A percentile compares a stretch with the other conserved stretches of the same genome.
phyloP scores from a whole-genome alignment of 2,113 vertebrate genomes.

The Lophotis ruficrista region DNA sequence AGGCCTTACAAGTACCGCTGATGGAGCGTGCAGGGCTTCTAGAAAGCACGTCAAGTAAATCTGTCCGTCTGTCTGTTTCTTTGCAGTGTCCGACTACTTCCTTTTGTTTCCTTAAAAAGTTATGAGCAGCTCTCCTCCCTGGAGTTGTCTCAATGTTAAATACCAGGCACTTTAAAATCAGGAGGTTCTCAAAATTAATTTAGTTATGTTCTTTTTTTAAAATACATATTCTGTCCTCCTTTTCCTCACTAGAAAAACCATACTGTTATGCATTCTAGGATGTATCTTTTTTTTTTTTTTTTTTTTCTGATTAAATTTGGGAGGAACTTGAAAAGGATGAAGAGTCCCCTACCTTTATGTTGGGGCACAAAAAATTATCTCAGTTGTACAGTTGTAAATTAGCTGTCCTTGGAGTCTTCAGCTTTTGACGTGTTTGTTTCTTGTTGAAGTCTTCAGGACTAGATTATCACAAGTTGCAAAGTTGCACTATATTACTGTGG shows the following conservation, averaged over 20 bases:
- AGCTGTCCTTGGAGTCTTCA: background rate
- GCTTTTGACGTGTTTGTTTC: background rate
- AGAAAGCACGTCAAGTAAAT: background rate
- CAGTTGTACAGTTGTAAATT: background rate
- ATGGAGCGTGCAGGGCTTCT: conserved; percentile 36
- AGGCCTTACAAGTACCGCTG: conserved; percentile 21
- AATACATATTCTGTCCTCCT: background rate
- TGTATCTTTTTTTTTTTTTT: background rate
- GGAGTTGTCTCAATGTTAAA: background rate
- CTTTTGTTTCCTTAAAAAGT: background rate
- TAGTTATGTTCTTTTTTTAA: background rate
- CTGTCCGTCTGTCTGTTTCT: background rate
- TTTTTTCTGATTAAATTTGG: background rate
- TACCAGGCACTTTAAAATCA: background rate
- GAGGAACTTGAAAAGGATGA: background rate
- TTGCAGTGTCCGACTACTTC: background rate
- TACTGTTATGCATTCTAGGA: background rate
- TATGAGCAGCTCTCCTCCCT: background rate
- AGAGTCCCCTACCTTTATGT: background rate
- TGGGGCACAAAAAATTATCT: background rate
- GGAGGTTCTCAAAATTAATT: background rate
- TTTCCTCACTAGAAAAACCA: background rate
- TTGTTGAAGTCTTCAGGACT: background rate
- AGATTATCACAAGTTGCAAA: background rate
- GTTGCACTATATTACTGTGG: background rate